Base-by-base conservation (phyloP, 2,888 invertebrate genomes). In the Buathra laborator region DNA sequence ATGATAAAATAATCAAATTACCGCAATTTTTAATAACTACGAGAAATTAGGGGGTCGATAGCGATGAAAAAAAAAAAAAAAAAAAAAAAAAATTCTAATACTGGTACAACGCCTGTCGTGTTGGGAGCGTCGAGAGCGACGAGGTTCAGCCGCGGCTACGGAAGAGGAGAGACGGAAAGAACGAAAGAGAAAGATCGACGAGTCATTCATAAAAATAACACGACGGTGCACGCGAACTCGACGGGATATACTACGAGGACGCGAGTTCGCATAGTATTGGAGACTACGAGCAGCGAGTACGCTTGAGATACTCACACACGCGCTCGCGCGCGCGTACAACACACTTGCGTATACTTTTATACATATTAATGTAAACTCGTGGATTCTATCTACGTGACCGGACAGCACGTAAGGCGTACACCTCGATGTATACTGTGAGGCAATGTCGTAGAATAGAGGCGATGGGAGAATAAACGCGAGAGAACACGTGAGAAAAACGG, bases 181-280 rank as follows among this genome's bases (percentile, higher is more conserved):
- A 66, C 70, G 83, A 78, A 78, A 83, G 80, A 85, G 79, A 64
- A 71, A 82, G 81, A 75, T 75, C 77, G 75, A 82, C 85, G 90
- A 92, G 92, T 91, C 93, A 93, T 93, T 93, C 92, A 93, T 93
- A 92, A 93, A 93, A 93, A 93, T 93, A 92, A 90, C 91, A 88
- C 89, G 89, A 78, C 67, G 74, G 51, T 86, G 82, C 82, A 86
- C 85, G 84, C 85, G 48, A 86, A 84, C 86, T 56, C 51, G 70
- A 81, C 79, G 59, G 66, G 78, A 77, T 37, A 75, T 82, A 85
- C 85, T 79, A 79, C 78, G 82, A 82, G 72, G 67, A 70, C 51
- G 53, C 48, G 24, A 29, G 37, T n/a, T 46, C 59, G 62, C 32
- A 29, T 62, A n/a, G 62, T 62, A 62, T 62, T 62, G 32, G 62